Base-by-base conservation (phyloP, 2,888 invertebrate species). In the Andrena trimmerana region DNA sequence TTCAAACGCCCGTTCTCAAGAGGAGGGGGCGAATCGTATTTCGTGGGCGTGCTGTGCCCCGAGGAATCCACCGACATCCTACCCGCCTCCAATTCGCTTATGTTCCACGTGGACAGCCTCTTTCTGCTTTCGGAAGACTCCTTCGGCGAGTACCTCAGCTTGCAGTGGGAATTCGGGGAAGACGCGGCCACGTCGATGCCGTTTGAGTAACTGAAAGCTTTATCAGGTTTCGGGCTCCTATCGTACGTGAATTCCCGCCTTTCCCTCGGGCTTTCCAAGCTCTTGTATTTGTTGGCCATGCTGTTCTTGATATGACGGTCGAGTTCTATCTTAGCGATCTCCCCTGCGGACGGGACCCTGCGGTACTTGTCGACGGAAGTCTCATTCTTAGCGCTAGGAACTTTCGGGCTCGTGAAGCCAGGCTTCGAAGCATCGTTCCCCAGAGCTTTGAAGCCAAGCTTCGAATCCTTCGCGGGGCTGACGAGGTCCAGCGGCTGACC, bases 401-500 rank as follows among this genome's bases (percentile, higher is more conserved):
- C 81, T 89, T 92, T 91, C 0, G 91, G 90, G 54, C 91, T 91
- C 20, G 77, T 60, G 36, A 90, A 54, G 10, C 86, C 87, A 8
- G 75, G 59, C 52, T 84, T 84, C 27, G 76, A 48, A 8, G 63
- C 54, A 8, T 90, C 91, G 81, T 71, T 85, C 36, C 71, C 84
- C 0, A 88, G 87, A 8, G 86, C 70, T 62, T 91, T 92, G 65
- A 90, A 91, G 27, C 81, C 79, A 0, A 86, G 73, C 67, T 91
- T 90, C 6, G 78, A 27, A 2, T 93, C 93, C 62, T 91, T 92
- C 0, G 91, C 91, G 6, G 93, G 92, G 85, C 92, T 92, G 16
- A 90, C 92, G 6, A 93, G 86, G 62, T 93, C 93, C 66, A 93
- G 68, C 0, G 93, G 93, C 29, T 91, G 92, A 0, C 86, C 89